A percentile compares a stretch with the other conserved stretches of the same genome.
Evolutionary conservation across 2,888 invertebrate species (phyloP).

Genomic region (Luperina nickerlii): DNA sequence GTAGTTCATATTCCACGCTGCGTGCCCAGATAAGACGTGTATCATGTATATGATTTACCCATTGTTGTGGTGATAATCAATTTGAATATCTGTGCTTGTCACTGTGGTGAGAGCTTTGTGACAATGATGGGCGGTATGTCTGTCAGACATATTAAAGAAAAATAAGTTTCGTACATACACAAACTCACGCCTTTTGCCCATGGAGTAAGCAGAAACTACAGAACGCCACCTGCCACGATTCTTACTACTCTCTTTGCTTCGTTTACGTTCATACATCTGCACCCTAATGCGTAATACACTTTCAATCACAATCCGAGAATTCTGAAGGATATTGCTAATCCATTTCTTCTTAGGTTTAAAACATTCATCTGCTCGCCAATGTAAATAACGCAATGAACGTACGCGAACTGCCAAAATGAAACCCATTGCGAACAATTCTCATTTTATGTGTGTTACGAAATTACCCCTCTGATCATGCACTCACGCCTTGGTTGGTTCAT

Average conservation of each 20-base stretch:
- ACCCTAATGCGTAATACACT: no score
- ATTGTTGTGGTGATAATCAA: constrained; percentile 47
- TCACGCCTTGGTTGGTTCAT: no score
- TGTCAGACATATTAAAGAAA: background rate
- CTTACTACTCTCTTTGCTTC: background rate
- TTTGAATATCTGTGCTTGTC: constrained; percentile 57
- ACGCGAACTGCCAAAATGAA: no score
- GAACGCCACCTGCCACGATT: background rate
- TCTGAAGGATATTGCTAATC: no score
- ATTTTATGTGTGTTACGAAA: no score
- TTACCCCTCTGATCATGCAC: no score
- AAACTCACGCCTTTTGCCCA: background rate
- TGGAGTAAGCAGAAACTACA: background rate
- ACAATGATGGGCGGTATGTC: background rate
- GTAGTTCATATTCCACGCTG: constrained; percentile 56
- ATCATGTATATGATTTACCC: constrained; percentile 42
- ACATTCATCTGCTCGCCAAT: no score
- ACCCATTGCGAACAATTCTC: no score
- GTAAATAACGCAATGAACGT: no score
- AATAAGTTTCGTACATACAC: background rate
- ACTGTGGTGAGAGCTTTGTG: constrained; percentile 18
- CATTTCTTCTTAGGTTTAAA: no score
- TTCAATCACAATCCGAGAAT: no score
- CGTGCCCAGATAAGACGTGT: constrained; percentile 48
- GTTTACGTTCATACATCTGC: background rate